Base-by-base conservation (phyloP, 2,888 invertebrate genomes). In the Brenthis hecate region DNA sequence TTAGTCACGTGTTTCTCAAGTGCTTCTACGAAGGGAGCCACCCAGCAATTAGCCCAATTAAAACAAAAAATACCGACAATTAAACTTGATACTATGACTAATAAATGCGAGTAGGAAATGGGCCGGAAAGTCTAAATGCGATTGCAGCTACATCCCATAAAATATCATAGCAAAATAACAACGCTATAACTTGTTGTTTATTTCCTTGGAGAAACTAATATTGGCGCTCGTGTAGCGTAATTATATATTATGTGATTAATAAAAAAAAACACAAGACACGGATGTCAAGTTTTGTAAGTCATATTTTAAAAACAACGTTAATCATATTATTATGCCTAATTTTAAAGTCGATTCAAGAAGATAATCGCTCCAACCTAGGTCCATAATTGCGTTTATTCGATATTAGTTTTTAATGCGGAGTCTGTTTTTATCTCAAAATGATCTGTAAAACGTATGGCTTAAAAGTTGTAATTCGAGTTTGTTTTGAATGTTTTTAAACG, bases 301-400 rank as follows among this genome's bases (percentile, higher is more conserved):
- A 83, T 85, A 88, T 85, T 85, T 85, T 78, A 86, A 88, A 88
- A 88, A 88, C 87, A 87, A 87, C 85, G 81, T 86, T 86, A 86
- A 88, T 88, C 84, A 89, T 75, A 76, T 90, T 89, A 90, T 88
- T 88, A 87, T 85, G 81, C 81, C 85, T 88, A 89, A 91, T 89
- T 91, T 86, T 81, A 85, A 85, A 87, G 85, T 85, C 86, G 84
- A 88, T 85, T 85, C 83, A 82, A 85, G 81, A 85, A 86, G 83
- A 88, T 89, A 87, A 89, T 88, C 84, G 82, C 81, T 84, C 78
- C 81, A 80, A 83, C 79, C 85, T 85, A 85, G 82, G 82, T 80
- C 74, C 73, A 78, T 83, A 81, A 85, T 82, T 81, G 80, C 77
- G 76, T 81, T 77, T 78, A 77, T 80, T 80, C 84, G 75, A 87